A percentile compares a stretch with the other conserved stretches of the same genome.
These are phyloP conservation scores for Corythaeola cristata DNA, from an alignment of 2,113 vertebrate genomes.

Conservation along the genomic window DNA sequence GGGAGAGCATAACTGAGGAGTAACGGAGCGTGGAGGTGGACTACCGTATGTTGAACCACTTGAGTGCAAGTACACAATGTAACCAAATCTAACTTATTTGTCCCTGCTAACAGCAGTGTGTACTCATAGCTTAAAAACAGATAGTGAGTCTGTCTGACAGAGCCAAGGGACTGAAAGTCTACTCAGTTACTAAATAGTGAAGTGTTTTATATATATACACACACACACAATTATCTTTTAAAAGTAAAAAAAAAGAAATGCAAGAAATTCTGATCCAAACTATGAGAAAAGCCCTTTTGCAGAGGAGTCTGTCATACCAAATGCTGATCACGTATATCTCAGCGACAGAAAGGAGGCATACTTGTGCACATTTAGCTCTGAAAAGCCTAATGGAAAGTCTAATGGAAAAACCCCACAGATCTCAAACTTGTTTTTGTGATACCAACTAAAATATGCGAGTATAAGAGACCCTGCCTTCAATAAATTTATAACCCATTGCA, in stretches of 20 bases:
- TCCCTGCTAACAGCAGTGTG: background rate
- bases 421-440: background rate
- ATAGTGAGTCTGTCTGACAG: background rate
- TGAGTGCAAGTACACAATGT: background rate
- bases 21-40: background rate
- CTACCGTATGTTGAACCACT: background rate
- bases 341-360: background rate
- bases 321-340: background rate
- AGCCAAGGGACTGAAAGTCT: background rate
- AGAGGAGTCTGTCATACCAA: background rate
- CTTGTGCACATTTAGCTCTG: background rate
- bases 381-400: background rate
- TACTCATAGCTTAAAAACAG: background rate
- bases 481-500: background rate
- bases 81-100: background rate
- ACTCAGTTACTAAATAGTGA: background rate
- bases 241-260: background rate
- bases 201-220: rapidly evolving
- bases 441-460: background rate
- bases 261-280: background rate
- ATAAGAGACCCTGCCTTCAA: background rate
- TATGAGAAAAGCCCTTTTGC: background rate
- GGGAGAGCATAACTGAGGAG: background rate
- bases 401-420: background rate
- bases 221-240: background rate